Percentiles rank a stretch among this genome's conserved stretches.
These are phyloP conservation scores for Aphidius colemani DNA, from an alignment of 2,888 invertebrate genomes.

Conservation along the genomic window DNA sequence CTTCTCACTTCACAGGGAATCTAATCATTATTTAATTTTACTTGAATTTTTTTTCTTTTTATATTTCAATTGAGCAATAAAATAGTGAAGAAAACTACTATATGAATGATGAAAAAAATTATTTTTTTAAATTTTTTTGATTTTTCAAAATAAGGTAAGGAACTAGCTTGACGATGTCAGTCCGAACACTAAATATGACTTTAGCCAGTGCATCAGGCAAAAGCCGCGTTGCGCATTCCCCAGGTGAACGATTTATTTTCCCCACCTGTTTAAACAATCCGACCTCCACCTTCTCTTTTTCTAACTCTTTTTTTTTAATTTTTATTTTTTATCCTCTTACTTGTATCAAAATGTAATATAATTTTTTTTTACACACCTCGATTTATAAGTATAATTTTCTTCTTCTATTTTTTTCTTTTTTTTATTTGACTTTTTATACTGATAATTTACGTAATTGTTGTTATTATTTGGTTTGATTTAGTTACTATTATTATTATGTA, in stretches of 20 bases:
- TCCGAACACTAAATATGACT: conserved; percentile 47
- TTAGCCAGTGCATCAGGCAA: conserved; percentile 29
- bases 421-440: neutral
- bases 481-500: too few species aligned
- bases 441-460: too few species aligned
- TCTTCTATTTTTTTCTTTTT: neutral
- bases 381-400: neutral
- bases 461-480: too few species aligned
- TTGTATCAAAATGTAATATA: too few species aligned
- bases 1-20: conserved; percentile 1
- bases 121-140: neutral
- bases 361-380: neutral
- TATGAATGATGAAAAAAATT: too few species aligned
- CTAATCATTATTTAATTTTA: conserved; percentile 9
- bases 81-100: too few species aligned
- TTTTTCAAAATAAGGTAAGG: neutral
- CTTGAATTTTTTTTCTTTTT: neutral
- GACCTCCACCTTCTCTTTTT: conserved; percentile 27
- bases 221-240: conserved; percentile 32
- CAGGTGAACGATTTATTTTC: conserved; percentile 58
- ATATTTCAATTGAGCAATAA: neutral
- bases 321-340: neutral
- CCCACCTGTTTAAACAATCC: conserved; percentile 39
- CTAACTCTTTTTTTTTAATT: conserved; percentile 16
- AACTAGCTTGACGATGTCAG: conserved; percentile 50